Evolutionary conservation across 1,140 invertebrate species (phyloP), one percentile per base, ranked within the genome.

Genomic region (Anastrepha ludens): DNA sequence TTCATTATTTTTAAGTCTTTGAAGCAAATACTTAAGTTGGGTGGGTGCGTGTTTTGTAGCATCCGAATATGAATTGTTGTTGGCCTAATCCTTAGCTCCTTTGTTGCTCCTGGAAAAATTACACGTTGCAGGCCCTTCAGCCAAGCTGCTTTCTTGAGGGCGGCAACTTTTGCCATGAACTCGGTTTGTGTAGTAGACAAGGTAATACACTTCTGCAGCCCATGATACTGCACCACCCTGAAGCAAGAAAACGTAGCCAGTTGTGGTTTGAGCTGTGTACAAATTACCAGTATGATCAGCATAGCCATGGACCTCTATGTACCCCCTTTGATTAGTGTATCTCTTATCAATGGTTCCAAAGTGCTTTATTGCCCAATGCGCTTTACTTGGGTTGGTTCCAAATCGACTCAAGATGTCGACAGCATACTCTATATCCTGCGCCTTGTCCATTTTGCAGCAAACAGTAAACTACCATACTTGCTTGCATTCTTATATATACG

Each of bases 401-500:
- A 90, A 93, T 85, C 88, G 55, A 88, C 89, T 90, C n/a, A 88
- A 81, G 2, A 55, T 60, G 70, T 89, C 90, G 7, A 89, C 87
- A 9, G 86, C 88, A n/a, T 89, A 90, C 64, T 90, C 87, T 47
- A 94, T 92, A 87, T 94, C 93, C 29, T 93, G 93, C 87, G n/a
- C n/a, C 93, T 87, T 9, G 8, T 85, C 44, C 85, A 90, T 7
- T 89, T 47, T 0, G 92, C 65, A 2, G 92, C 17, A 85, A 93
- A 94, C 65, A 94, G 89, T 2, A 94, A 87, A 5, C 90, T 62
- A 39, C 93, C 92, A 7, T 94, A n/a, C n/a, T 89, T 1, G 85
- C 81, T 85, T 89, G 78, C 67, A 59, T 86, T n/a, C n/a, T n/a
- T n/a, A n/a, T n/a, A n/a, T n/a, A 64, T 58, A 92, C 8, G 17